Conservation (phyloP, 2,888 invertebrate species). For the Nematopogon swammerdamellus region DNA sequence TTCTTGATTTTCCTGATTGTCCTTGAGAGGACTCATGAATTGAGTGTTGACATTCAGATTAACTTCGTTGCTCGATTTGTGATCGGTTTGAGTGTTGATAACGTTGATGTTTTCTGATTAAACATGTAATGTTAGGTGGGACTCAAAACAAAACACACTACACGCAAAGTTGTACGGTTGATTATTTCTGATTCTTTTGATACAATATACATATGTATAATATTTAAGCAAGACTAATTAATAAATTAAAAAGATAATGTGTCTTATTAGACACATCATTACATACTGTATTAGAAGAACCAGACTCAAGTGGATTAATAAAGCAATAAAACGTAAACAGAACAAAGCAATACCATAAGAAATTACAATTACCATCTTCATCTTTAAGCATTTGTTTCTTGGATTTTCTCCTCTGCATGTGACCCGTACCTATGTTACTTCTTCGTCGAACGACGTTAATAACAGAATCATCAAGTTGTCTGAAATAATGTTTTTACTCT, state of each 20-base stretch:
- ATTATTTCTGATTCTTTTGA: not conserved
- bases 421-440: conserved; percentile 46
- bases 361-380: conserved; percentile 60
- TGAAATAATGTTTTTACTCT: conserved; percentile 18
- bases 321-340: too few species aligned
- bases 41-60: not conserved
- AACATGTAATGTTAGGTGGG: not conserved
- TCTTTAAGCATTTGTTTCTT: conserved; percentile 57
- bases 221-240: not conserved
- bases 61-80: not conserved
- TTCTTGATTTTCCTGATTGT: conserved; percentile 58
- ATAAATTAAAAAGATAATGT: too few species aligned
- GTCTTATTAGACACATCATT: too few species aligned
- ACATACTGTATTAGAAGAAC: too few species aligned
- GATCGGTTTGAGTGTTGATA: too few species aligned
- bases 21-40: conserved; percentile 12
- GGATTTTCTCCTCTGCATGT: conserved; percentile 74
- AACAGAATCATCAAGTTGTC: conserved; percentile 64
- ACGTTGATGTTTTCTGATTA: not conserved
- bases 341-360: too few species aligned
- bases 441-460: conserved; percentile 69
- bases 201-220: too few species aligned
- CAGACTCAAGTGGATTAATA: too few species aligned
- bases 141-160: not conserved
- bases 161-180: not conserved